Percentiles rank a stretch among this genome's conserved stretches.
phyloP scores from a whole-genome alignment of 2,113 vertebrate genomes.

The Dipodomys merriami region DNA sequence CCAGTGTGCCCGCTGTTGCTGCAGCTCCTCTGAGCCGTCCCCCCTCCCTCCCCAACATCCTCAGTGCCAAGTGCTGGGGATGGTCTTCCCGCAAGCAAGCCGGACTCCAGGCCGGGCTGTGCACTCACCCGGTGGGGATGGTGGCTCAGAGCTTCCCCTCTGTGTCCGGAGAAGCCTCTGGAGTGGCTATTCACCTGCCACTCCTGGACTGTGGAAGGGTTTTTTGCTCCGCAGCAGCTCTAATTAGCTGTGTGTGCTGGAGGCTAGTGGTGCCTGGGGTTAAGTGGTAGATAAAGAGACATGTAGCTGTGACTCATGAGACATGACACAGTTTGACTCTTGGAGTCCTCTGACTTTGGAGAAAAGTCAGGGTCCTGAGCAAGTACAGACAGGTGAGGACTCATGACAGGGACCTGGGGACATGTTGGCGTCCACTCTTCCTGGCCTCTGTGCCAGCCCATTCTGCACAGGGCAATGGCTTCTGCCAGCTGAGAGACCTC shows the following conservation, averaged over 20 bases:
- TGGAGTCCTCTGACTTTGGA: background rate
- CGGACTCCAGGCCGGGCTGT: accelerated
- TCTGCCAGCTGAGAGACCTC: background rate
- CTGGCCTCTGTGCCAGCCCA: background rate
- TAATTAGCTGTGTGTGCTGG: background rate
- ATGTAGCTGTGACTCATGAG: too few species aligned
- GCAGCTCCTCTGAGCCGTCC: background rate
- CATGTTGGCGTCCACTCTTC: accelerated
- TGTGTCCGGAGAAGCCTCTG: background rate
- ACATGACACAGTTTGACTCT: background rate
- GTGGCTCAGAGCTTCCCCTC: background rate
- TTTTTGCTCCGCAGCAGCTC: background rate
- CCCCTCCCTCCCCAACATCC: background rate
- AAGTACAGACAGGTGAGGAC: too few species aligned
- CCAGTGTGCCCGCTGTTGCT: accelerated
- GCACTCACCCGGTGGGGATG: background rate
- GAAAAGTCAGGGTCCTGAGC: background rate
- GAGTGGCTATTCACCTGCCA: accelerated
- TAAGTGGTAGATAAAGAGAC: background rate
- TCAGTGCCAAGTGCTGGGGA: accelerated
- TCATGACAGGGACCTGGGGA: background rate
- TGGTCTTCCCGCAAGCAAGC: accelerated
- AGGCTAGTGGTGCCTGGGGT: background rate
- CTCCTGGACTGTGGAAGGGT: background rate
- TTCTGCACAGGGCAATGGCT: accelerated